Base-by-base conservation (phyloP, 2,888 invertebrate species). In the Tachina fera region DNA sequence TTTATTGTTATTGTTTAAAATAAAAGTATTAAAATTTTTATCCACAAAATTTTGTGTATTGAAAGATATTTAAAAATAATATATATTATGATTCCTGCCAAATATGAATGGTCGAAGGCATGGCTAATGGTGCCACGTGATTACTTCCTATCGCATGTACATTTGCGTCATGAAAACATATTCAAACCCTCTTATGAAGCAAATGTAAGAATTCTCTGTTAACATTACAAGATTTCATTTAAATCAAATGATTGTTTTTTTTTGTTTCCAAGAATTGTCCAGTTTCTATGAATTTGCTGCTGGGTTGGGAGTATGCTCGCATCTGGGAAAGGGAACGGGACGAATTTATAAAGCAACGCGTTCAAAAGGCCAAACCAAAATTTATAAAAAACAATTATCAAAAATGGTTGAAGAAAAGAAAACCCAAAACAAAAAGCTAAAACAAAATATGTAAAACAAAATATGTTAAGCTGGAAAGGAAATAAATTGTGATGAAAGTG, bases 251-350 rank as follows among this genome's bases (percentile, higher is more conserved):
- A 3, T 43, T 14, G 19, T 65, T 6, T 22, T 31, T n/a, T n/a
- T 8, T 61, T 39, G 1, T 63, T 63, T 22, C n/a, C 4, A 14
- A 90, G 90, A 19, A 14, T n/a, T 31, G 77, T 14, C 89, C 88
- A 0, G 13, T 72, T n/a, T 77, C 83, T 0, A 90, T 90, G 89
- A 22, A 78, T 0, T 63, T 56, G 68, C 39, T 90, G 0, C 45
- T 90, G 13, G 88, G 88, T 6, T 75, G 87, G 81, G 91, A 90
- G 56, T 90, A 90, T 43, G 88, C 86, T 0, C 84, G 91, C 5
- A 87, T 88, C 16, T 90, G 90, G 90, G 75, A 87, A 10, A 68
- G 68, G 1, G 91, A 90, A 68, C 88, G 89, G 6, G 87, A 88
- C 13, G 60, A 39, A 0, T 90, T 87, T 70, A 47, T 86, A 0